Base-by-base conservation (phyloP, 2,888 invertebrate species). In the Scaptomyza flava region DNA sequence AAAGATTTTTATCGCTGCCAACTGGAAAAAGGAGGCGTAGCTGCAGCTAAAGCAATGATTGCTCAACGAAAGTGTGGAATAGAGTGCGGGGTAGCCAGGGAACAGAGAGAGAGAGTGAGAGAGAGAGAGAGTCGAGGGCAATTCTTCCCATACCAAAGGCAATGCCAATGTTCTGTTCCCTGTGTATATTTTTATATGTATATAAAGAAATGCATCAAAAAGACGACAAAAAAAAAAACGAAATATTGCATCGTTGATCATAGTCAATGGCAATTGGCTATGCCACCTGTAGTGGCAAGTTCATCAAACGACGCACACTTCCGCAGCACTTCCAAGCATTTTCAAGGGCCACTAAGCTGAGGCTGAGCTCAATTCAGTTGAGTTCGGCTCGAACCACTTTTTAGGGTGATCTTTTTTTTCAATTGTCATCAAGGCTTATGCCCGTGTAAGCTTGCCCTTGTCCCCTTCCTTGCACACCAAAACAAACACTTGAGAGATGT, bases 381-480 rank as follows among this genome's bases (percentile, higher is more conserved):
- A 23, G 31, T 17, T 45, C 20, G 36, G 36, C 31, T 23, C 36
- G 33, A 51, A 54, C 50, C 68, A 67, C 57, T 72, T 67, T 36
- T 67, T 38, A 31, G 46, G 12, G 30, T 36, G 61, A 68, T 68
- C 77, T 7, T 31, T 31, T 41, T 41, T 74, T 51, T 60, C 70
- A 68, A 78, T 78, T 75, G 75, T 72, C 68, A 77, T 68, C 69
- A 20, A 12, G 61, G 63, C 68, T 72, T 75, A 81, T 80, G 68
- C 80, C 64, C 69, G 66, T 76, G 83, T 74, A 81, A 72, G 64
- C 61, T 67, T 43, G 14, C 17, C 12, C 42, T 7, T 31, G 9
- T 6, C 36, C 3, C 23, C 23, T 23, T 3, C 23, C 23, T 3
- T 4, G 3, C 3, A 23, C 3, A 23, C 4, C 2, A 23, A 3